These are phyloP conservation scores for Drosophila arizonae DNA, from an alignment of 1,140 invertebrate species.

Conservation along the genomic window DNA sequence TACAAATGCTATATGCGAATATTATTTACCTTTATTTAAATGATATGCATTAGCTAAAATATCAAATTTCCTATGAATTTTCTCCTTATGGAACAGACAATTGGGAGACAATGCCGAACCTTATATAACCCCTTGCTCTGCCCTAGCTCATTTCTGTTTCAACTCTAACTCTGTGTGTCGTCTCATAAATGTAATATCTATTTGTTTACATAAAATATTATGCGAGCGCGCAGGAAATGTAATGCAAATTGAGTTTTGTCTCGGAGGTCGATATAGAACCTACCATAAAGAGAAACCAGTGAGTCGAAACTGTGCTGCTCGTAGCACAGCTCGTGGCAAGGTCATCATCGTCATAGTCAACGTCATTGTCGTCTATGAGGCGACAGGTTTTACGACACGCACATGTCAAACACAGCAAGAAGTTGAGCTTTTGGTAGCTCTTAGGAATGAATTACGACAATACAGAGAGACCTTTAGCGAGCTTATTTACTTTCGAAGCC, in stretches of 20 bases:
- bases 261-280: slow-evolving; percentile 31
- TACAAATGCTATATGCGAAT: too few relatives aligned
- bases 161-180: slow-evolving; percentile 1
- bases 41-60: too few relatives aligned
- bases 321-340: background rate
- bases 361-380: slow-evolving; percentile 31
- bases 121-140: background rate
- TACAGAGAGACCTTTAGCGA: background rate
- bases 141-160: background rate
- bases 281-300: slow-evolving; percentile 16
- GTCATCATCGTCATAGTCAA: slow-evolving; percentile 6
- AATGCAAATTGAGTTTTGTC: slow-evolving; percentile 74
- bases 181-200: slow-evolving; percentile 41
- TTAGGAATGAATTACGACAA: background rate
- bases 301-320: slow-evolving; percentile 51
- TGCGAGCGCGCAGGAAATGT: slow-evolving; percentile 64
- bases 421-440: slow-evolving; percentile 15
- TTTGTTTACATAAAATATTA: slow-evolving; percentile 68
- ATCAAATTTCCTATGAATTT: too few relatives aligned
- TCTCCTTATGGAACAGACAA: too few relatives aligned
- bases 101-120: background rate
- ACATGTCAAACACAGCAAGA: slow-evolving; percentile 54
- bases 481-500: too few relatives aligned
- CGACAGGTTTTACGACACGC: slow-evolving; percentile 72
- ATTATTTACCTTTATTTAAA: too few relatives aligned